phyloP scores from a whole-genome alignment of 2,888 invertebrate species.

The Operophtera brumata region DNA sequence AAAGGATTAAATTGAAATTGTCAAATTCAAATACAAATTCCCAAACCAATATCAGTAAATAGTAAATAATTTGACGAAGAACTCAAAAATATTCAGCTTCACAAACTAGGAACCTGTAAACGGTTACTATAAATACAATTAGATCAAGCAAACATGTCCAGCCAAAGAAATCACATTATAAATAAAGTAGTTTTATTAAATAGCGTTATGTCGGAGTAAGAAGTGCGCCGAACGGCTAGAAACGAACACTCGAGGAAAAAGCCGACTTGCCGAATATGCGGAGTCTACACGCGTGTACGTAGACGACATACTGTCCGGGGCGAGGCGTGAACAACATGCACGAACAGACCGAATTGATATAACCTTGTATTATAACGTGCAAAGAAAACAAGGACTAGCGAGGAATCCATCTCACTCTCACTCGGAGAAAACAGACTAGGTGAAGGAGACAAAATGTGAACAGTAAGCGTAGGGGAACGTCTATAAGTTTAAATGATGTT shows the following conservation, averaged over 20 bases:
- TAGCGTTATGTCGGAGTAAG: slow-evolving; percentile 31
- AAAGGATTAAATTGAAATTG: neutral
- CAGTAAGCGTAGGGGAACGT: slow-evolving; percentile 19
- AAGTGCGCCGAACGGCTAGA: slow-evolving; percentile 24
- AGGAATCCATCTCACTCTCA: slow-evolving; percentile 7
- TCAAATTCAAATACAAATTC: neutral
- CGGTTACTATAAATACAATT: slow-evolving; percentile 25
- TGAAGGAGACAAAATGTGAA: slow-evolving; percentile 17
- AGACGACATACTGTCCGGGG: slow-evolving; percentile 19
- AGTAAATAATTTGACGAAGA: slow-evolving; percentile 23
- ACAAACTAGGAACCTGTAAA: slow-evolving; percentile 25
- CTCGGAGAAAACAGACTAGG: slow-evolving; percentile 17
- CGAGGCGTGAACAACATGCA: slow-evolving; percentile 21
- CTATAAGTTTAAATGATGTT: slow-evolving; percentile 20
- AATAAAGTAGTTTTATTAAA: slow-evolving; percentile 20
- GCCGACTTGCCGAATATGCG: slow-evolving; percentile 3
- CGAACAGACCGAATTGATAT: slow-evolving; percentile 7
- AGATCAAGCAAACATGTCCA: slow-evolving; percentile 33
- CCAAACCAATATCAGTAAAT: slow-evolving; percentile 25
- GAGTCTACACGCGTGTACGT: slow-evolving; percentile 8
- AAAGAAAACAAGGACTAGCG: slow-evolving; percentile 10
- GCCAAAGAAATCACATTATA: slow-evolving; percentile 29
- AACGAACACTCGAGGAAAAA: slow-evolving; percentile 15
- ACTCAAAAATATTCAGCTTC: slow-evolving; percentile 18
- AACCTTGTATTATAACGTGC: slow-evolving; percentile 17